Conservation (phyloP, 2,113 vertebrate genomes). For the Uria aalge region DNA sequence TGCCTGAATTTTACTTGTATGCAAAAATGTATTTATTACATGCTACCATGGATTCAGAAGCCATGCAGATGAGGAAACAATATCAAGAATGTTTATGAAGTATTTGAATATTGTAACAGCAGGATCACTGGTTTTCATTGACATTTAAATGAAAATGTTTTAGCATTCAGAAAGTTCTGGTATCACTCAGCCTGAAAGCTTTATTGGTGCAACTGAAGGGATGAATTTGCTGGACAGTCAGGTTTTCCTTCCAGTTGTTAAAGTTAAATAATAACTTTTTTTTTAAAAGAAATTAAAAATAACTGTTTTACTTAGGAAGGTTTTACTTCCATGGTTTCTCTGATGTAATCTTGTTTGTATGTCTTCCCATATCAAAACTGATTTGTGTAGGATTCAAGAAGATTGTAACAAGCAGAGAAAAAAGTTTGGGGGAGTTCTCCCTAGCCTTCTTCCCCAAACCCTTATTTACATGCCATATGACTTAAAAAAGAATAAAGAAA, state of each 20-base stretch:
- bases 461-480: neutral
- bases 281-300: neutral
- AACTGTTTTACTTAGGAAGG: neutral
- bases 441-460: neutral
- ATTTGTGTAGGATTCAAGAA: neutral
- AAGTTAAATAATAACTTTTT: neutral
- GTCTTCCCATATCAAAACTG: neutral
- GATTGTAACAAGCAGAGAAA: neutral
- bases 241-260: neutral
- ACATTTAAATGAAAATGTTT: neutral
- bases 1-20: neutral
- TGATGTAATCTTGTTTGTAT: neutral
- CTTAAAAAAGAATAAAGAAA: neutral
- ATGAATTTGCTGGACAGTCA: neutral
- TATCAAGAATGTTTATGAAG: neutral
- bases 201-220: neutral
- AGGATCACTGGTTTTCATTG: neutral
- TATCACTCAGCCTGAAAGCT: neutral
- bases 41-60: neutral
- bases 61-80: neutral
- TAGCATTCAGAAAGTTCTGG: neutral
- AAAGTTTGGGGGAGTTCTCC: neutral
- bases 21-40: neutral
- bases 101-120: neutral
- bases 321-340: neutral